Conservation (phyloP, 2,888 invertebrate genomes). For the Pristionchus fissidentatus region DNA sequence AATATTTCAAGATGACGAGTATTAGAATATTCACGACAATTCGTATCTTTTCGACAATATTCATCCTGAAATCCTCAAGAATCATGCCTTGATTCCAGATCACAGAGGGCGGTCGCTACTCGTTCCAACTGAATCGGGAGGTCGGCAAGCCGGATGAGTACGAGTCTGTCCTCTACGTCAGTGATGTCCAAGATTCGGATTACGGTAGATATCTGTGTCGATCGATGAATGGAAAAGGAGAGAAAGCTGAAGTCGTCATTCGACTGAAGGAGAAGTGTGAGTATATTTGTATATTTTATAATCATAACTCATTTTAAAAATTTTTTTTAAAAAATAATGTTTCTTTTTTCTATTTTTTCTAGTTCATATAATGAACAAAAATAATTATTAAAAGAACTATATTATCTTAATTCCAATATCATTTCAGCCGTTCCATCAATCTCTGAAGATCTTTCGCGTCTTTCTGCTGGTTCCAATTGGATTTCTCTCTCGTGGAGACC, state of each 20-base stretch:
- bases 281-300: conserved; percentile 12
- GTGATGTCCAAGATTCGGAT: conserved; percentile 78
- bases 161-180: conserved; percentile 53
- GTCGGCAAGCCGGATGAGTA: conserved; percentile 64
- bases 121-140: conserved; percentile 55
- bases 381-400: neutral
- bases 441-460: conserved; percentile 60
- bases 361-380: too few species aligned
- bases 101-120: conserved; percentile 53
- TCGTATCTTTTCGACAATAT: too few species aligned
- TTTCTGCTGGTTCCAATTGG: conserved; percentile 60
- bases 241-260: conserved; percentile 62
- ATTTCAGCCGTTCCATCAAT: conserved; percentile 61
- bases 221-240: conserved; percentile 86
- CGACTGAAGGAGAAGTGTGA: conserved; percentile 63
- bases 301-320: neutral
- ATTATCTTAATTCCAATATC: neutral
- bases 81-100: conserved; percentile 26
- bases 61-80: neutral
- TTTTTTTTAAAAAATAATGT: neutral
- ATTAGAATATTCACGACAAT: neutral
- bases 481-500: conserved; percentile 70
- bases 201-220: conserved; percentile 89
- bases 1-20: neutral
- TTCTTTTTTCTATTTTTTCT: too few species aligned